phyloP scores from a whole-genome alignment of 2,797 vertebrate species.

The Gallinago stenura region DNA sequence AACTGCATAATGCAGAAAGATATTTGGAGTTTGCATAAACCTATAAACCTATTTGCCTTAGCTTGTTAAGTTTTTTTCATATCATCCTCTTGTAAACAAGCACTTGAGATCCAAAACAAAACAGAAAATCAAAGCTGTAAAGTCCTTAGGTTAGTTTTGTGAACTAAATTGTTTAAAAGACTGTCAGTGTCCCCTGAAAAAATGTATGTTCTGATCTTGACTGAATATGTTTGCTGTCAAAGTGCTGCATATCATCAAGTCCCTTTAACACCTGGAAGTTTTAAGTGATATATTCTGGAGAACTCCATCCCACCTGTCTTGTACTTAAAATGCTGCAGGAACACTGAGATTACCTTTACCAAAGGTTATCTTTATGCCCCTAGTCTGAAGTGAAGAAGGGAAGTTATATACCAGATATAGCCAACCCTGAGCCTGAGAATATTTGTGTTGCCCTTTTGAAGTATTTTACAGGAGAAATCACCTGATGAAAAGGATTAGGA shows the following conservation, averaged over 20 bases:
- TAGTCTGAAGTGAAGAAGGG: neutral
- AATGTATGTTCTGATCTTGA: neutral
- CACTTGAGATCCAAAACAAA: neutral
- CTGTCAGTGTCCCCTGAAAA: neutral
- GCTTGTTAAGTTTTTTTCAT: neutral
- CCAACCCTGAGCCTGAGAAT: neutral
- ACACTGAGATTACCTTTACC: neutral
- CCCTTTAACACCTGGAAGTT: neutral
- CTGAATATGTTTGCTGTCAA: neutral
- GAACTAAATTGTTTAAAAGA: neutral
- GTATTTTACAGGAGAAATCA: neutral
- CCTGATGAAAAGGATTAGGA: too few relatives aligned
- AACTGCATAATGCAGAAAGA: accelerated
- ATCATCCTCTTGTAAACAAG: neutral
- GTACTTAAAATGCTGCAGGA: neutral
- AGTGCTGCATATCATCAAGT: neutral
- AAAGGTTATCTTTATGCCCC: neutral
- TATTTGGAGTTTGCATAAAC: neutral
- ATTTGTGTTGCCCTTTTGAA: neutral
- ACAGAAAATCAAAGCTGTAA: neutral
- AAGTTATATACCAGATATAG: neutral
- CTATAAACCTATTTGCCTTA: neutral
- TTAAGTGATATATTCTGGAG: neutral
- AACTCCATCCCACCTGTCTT: neutral
- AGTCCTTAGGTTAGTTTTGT: neutral